A percentile compares a stretch with the other conserved stretches of the same genome.
phyloP scores from a whole-genome alignment of 2,888 invertebrate genomes.

The Acholoe squamosa region DNA sequence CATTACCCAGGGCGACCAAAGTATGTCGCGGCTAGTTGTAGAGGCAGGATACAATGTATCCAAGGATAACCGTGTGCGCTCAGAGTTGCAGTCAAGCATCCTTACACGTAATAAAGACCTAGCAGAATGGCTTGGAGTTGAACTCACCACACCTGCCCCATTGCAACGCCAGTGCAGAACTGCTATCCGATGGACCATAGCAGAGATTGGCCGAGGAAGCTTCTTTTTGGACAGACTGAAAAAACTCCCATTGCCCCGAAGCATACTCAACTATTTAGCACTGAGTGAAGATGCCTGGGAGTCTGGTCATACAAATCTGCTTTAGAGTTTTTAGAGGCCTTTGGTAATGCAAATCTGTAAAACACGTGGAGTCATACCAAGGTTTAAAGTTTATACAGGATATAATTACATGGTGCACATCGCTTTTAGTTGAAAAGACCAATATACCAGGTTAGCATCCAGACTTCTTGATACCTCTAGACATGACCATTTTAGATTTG shows the following conservation, averaged over 20 bases:
- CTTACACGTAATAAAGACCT: conserved; percentile 58
- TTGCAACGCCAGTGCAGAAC: conserved; percentile 66
- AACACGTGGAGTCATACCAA: too few species aligned
- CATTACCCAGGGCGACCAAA: conserved; percentile 64
- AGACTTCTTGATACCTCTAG: too few species aligned
- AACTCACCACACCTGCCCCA: conserved; percentile 48
- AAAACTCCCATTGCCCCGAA: conserved; percentile 63
- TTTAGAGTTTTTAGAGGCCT: too few species aligned
- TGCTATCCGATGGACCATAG: conserved; percentile 50
- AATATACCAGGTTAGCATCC: too few species aligned
- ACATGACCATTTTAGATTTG: too few species aligned
- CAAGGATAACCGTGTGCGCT: conserved; percentile 53
- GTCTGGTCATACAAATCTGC: background rate
- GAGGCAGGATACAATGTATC: conserved; percentile 67
- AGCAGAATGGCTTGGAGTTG: conserved; percentile 53
- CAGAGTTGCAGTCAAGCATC: conserved; percentile 50
- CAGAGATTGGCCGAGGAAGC: conserved; percentile 5
- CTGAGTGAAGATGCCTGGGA: conserved; percentile 60
- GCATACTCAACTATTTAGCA: conserved; percentile 61
- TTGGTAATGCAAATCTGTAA: too few species aligned
- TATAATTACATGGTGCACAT: too few species aligned
- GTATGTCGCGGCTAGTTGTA: conserved; percentile 64
- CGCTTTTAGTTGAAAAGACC: too few species aligned
- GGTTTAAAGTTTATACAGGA: too few species aligned
- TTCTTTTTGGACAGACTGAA: conserved; percentile 54